A percentile compares a stretch with the other conserved stretches of the same genome.
These are phyloP conservation scores for Zapus hudsonius DNA, from an alignment of 2,113 vertebrate genomes.

Conservation along the genomic window DNA sequence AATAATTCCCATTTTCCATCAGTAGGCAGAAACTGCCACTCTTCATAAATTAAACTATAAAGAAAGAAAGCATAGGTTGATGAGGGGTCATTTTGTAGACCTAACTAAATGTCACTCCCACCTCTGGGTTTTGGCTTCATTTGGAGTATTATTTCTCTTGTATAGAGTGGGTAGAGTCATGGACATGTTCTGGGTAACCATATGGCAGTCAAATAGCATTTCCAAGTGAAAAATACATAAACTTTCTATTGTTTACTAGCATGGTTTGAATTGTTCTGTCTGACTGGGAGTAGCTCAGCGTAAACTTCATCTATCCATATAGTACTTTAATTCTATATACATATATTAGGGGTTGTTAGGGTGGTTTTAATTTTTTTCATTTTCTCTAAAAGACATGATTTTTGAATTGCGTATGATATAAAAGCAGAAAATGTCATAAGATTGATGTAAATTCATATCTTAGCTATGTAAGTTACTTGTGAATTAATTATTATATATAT, in stretches of 20 bases:
- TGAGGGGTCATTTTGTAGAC: neutral
- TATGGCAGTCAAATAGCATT: neutral
- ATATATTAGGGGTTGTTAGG: neutral
- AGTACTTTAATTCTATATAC: neutral
- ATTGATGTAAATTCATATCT: neutral
- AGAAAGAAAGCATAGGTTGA: neutral
- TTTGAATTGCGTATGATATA: slow-evolving; percentile 7
- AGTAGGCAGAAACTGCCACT: neutral
- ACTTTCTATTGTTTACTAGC: neutral
- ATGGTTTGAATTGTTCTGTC: neutral
- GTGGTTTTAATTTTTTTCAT: neutral
- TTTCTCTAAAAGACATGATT: neutral
- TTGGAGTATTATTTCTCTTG: neutral
- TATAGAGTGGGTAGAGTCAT: neutral
- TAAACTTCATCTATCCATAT: neutral
- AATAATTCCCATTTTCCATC: neutral
- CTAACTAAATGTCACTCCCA: neutral
- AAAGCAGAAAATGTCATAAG: neutral
- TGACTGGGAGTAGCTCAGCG: neutral
- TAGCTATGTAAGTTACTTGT: neutral
- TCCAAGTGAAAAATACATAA: neutral
- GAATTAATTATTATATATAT: neutral
- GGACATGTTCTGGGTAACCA: neutral
- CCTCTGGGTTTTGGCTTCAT: neutral
- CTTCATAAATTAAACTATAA: neutral